Evolutionary conservation across 2,113 vertebrate genomes (phyloP).

Genomic region (Oreochromis aureus): DNA sequence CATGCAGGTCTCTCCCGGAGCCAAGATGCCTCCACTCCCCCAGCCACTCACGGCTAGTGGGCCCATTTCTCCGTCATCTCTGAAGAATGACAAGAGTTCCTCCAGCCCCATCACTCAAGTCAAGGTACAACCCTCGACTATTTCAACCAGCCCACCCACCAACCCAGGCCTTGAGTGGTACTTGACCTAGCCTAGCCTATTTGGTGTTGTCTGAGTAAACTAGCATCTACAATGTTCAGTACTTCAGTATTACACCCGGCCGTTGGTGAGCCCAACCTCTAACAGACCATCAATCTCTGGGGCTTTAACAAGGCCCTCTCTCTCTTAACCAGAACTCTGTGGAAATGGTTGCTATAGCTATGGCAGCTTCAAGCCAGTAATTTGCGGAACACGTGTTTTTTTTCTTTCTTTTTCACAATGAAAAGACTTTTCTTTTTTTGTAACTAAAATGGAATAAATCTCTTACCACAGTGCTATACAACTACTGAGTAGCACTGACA

Average conservation of each 20-base stretch:
- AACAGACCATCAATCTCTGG: constrained; percentile 66
- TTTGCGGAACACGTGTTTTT: constrained; percentile 63
- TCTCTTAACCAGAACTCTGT: constrained; percentile 64
- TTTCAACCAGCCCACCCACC: constrained; percentile 2
- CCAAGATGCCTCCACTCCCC: constrained; percentile 94
- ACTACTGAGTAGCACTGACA: constrained; percentile 3
- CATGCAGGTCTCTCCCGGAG: constrained; percentile 99
- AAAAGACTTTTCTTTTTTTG: constrained; percentile 15
- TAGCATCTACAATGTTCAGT: constrained; percentile 15
- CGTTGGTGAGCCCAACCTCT: constrained; percentile 16
- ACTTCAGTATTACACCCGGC: neutral
- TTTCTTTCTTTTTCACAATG: constrained; percentile 23
- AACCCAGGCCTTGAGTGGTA: constrained; percentile 32
- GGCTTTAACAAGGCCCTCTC: constrained; percentile 61
- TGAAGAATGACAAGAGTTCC: constrained; percentile 98
- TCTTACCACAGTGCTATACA: constrained; percentile 23
- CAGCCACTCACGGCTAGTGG: constrained; percentile 88
- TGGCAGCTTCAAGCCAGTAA: constrained; percentile 51
- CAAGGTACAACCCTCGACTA: constrained; percentile 77
- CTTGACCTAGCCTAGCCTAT: constrained; percentile 50
- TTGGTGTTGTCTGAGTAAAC: constrained; percentile 36
- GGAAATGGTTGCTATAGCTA: constrained; percentile 71
- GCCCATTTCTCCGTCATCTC: constrained; percentile 90
- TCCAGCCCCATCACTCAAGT: constrained; percentile 94
- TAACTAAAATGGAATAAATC: constrained; percentile 29